These are phyloP conservation scores for Entomyzon cyanotis DNA, from an alignment of 2,113 vertebrate species.

Conservation along the genomic window DNA sequence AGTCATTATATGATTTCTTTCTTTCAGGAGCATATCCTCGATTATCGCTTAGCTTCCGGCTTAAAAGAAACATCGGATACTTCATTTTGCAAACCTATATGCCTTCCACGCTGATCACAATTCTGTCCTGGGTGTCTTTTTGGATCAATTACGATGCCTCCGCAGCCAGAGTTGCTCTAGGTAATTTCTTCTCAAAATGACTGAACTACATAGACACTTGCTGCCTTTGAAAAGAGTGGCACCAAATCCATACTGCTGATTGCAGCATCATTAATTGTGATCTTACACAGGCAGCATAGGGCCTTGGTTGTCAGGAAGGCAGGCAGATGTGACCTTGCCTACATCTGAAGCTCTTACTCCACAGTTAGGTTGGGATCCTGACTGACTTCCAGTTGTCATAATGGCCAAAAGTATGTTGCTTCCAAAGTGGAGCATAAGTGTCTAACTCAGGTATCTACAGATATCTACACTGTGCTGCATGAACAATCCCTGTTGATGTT, in stretches of 20 bases:
- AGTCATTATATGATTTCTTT: neutral
- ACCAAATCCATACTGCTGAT: neutral
- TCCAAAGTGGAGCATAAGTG: neutral
- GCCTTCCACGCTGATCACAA: conserved; percentile 89
- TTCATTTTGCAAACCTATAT: conserved; percentile 93
- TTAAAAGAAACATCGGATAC: conserved; percentile 92
- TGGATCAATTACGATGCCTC: conserved; percentile 96
- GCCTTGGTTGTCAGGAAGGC: neutral
- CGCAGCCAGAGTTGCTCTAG: conserved; percentile 92
- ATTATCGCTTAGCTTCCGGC: conserved; percentile 88
- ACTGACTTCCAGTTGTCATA: neutral
- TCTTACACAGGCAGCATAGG: neutral
- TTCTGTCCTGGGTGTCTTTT: conserved; percentile 90
- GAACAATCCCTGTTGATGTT: neutral
- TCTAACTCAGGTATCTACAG: neutral
- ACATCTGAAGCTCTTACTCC: neutral
- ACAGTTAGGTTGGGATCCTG: neutral
- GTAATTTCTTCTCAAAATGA: conserved; percentile 66
- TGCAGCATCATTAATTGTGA: neutral
- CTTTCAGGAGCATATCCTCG: conserved; percentile 88
- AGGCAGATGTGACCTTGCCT: neutral
- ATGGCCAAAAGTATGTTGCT: neutral
- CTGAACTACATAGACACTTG: neutral
- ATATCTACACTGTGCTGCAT: neutral
- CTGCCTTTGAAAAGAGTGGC: neutral